Base-by-base conservation (phyloP, 2,888 invertebrate genomes). In the Andrena bicolor region DNA sequence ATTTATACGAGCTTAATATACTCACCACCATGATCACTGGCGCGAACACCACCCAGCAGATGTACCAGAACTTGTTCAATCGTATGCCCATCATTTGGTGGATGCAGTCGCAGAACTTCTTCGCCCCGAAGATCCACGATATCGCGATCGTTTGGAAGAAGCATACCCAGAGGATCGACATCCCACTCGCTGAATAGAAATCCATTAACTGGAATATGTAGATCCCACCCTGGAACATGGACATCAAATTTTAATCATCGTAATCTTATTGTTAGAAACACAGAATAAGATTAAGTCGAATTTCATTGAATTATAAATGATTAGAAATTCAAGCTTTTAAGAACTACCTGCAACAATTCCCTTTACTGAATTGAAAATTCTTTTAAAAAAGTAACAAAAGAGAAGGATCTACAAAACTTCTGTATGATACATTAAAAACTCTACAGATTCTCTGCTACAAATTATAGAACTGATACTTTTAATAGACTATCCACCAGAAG, bases 81-180 rank as follows among this genome's bases (percentile, higher is more conserved):
- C 94, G 93, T 53, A 95, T 94, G 8, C 96, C 96, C 92, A 96
- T 95, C 96, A 96, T 96, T 89, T 96, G 95, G 84, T 96, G 94
- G 60, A 96, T 94, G 80, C 96, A 96, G 68, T 95, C 95, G 77
- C 94, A 94, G 81, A 96, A 94, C 87, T 95, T 95, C 23, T 95
- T 94, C 0, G 95, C 95, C 8, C 95, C 95, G 84, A 95, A 95
- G 51, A 95, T 94, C 95, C 95, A 96, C 0, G 95, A 95, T 83
- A 96, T 95, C 8, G 95, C 95, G 56, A 95, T 94, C 2, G 95
- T 95, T 93, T 96, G 95, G 91, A 95, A 96, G 92, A 96, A 95
- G 85, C 95, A 95, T 1, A 95, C 95, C 95, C 95, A 96, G 13
- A 96, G 91, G 72, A 95, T 93, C 5, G 95, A 95, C 94, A 95